Evolutionary conservation across 2,113 vertebrate species (phyloP), one percentile per base, ranked within the genome.

Genomic region (Lycaon pictus): DNA sequence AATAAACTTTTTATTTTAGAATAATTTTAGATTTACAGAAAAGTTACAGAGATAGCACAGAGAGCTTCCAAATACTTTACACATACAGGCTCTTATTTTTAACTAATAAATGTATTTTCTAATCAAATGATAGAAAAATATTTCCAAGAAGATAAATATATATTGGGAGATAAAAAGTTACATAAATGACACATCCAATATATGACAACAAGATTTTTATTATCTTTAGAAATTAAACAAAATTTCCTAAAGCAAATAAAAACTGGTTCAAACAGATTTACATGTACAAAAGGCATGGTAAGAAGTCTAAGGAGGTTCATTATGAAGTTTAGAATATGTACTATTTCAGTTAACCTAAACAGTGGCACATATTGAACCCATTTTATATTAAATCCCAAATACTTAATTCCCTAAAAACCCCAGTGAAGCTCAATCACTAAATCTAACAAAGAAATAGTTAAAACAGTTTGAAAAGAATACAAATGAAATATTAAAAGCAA

Each of bases 401-500:
- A 79, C 22, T 80, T 93, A 84, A 92, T 65, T 96, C 32, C 53
- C 82, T 80, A 48, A 85, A 93, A 89, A 25, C 85, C 96, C 2
- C 23, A 74, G 84, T 74, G 11, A 97, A 88, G 17, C 13, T 19
- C 69, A 89, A 90, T 81, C 29, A 90, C 43, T 35, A 96, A 48
- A 84, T n/a, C 20, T 56, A 97, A 96, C 91, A 92, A 96, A 97
- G 20, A 95, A 95, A 96, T 11, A 86, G 29, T 87, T 91, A 92
- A 81, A 93, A 96, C 62, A 94, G 10, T 85, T 90, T 92, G 76
- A 95, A 97, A 97, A 95, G 90, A 97, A 97, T 85, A 32, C 63
- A 98, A 97, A 98, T 56, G 96, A 98, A 97, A 27, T 56, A 95
- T 98, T 98, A 79, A 98, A 97, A 98, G 80, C 77, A 96, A 97